These are phyloP conservation scores for Chelidonichthys spinosus DNA, from an alignment of 2,797 vertebrate genomes.

Conservation along the genomic window DNA sequence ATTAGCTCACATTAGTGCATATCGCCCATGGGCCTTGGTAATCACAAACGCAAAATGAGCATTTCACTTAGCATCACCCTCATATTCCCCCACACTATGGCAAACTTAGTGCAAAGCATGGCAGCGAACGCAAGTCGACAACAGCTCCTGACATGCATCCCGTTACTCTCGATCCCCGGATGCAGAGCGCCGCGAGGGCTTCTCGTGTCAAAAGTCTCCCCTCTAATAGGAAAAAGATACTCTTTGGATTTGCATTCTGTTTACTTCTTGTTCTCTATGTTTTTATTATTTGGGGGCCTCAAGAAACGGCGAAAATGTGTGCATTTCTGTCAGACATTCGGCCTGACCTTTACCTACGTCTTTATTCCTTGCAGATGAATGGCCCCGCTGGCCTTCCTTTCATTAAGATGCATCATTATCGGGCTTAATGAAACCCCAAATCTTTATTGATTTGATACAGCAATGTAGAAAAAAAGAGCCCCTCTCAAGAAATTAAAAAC, in stretches of 20 bases:
- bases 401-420: neutral
- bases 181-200: slow-evolving; percentile 66
- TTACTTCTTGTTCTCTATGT: slow-evolving; percentile 41
- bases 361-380: slow-evolving; percentile 9
- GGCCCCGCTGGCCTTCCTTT: slow-evolving; percentile 5
- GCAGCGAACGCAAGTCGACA: slow-evolving; percentile 66
- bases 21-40: slow-evolving; percentile 88
- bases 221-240: slow-evolving; percentile 56
- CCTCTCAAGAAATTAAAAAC: slow-evolving; percentile 13
- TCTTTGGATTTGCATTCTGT: slow-evolving; percentile 43
- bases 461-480: neutral
- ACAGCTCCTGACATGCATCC: slow-evolving; percentile 75
- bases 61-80: slow-evolving; percentile 89
- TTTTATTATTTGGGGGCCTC: slow-evolving; percentile 29
- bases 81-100: slow-evolving; percentile 74
- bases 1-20: slow-evolving; percentile 91
- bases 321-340: slow-evolving; percentile 13
- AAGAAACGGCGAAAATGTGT: slow-evolving; percentile 10
- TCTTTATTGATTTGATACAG: slow-evolving; percentile 15
- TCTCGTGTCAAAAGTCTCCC: slow-evolving; percentile 53
- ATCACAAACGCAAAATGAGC: slow-evolving; percentile 89
- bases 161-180: slow-evolving; percentile 55
- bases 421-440: neutral
- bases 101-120: slow-evolving; percentile 71
- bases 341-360: slow-evolving; percentile 19